Percentiles rank a stretch among this genome's conserved stretches.
Conservation (phyloP, 2,888 invertebrate species). For the Drosophila prostipennis region DNA sequence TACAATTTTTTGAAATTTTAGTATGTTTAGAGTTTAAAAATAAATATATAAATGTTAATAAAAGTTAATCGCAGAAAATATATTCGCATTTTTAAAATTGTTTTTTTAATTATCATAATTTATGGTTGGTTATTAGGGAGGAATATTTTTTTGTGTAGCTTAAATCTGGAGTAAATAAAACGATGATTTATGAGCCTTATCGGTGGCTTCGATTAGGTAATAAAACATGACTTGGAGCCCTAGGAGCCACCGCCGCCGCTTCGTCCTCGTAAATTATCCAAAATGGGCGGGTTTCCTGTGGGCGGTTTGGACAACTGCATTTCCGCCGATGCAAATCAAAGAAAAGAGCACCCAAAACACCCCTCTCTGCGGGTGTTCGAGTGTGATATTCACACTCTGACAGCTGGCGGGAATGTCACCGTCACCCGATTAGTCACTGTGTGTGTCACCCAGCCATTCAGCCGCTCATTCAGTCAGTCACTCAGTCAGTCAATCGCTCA, state of each 20-base stretch:
- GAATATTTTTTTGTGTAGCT: background rate
- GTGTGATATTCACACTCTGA: constrained; percentile 64
- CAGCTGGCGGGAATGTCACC: constrained; percentile 71
- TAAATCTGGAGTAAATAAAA: constrained; percentile 6
- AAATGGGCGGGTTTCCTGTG: constrained; percentile 33
- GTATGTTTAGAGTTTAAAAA: no score
- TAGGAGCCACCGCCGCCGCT: background rate
- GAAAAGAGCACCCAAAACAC: constrained; percentile 2
- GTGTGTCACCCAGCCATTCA: constrained; percentile 17
- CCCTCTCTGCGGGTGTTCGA: background rate
- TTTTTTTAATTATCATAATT: no score
- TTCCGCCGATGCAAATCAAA: constrained; percentile 47
- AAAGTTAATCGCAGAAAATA: no score
- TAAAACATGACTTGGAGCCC: constrained; percentile 33
- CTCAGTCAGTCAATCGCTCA: constrained; percentile 24
- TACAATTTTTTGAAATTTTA: background rate
- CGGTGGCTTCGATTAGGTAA: constrained; percentile 41
- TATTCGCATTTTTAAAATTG: no score
- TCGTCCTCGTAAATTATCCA: constrained; percentile 40
- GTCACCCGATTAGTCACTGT: constrained; percentile 66
- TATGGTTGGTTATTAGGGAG: no score
- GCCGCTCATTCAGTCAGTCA: constrained; percentile 9
- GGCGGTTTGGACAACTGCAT: constrained; percentile 34
- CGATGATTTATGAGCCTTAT: constrained; percentile 28
- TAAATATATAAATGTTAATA: no score